A percentile compares a stretch with the other conserved stretches of the same genome.
Evolutionary conservation across 2,888 invertebrate genomes (phyloP).

Genomic region (Podotricha telesiphe): DNA sequence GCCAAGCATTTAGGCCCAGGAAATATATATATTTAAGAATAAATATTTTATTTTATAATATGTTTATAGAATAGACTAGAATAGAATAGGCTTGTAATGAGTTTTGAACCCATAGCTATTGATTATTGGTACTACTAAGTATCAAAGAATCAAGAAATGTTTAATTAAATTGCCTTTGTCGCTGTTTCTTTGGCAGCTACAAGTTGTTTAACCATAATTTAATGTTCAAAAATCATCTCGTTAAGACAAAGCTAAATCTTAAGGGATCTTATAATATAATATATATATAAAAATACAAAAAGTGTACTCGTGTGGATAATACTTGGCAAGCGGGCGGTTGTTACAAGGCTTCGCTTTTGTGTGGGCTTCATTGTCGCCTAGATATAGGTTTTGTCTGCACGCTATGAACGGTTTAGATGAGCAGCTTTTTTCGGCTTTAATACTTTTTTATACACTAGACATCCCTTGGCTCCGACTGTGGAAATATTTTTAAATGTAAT

Average conservation of each 20-base stretch:
- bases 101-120: no score
- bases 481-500: neutral
- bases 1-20: no score
- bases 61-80: no score
- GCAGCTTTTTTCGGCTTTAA: constrained; percentile 14
- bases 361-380: constrained; percentile 65
- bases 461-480: neutral
- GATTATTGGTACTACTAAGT: no score
- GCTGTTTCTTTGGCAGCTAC: neutral
- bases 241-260: neutral
- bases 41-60: no score
- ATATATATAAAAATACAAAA: constrained; percentile 51
- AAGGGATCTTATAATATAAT: constrained; percentile 49
- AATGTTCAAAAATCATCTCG: neutral
- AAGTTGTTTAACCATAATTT: neutral
- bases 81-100: no score
- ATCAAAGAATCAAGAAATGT: neutral
- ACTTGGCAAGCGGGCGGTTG: constrained; percentile 46
- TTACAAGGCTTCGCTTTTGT: constrained; percentile 68
- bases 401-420: constrained; percentile 44
- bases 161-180: neutral
- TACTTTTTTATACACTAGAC: constrained; percentile 23
- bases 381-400: constrained; percentile 56
- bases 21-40: no score
- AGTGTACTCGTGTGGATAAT: constrained; percentile 49